Conservation (phyloP, 2,113 vertebrate genomes). For the Bos taurus region ARS-UCD2.0 NC_037329.1:5152001-5152500, state of each 20-base stretch:
- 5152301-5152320: neutral
- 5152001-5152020: constrained; percentile 26
- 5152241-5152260: neutral
- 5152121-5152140: neutral
- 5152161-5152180: neutral
- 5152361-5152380: constrained; percentile 36
- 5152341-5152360: neutral
- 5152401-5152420: neutral
- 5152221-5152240: neutral
- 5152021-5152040: constrained; percentile 45
- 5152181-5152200: neutral
- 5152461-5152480: neutral
- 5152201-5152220: neutral
- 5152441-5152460: neutral
- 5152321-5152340: neutral
- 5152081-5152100: neutral
- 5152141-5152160: neutral
- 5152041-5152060: constrained; percentile 33
- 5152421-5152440: neutral
- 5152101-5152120: neutral
- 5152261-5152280: neutral
- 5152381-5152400: neutral
- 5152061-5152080: constrained; percentile 10
- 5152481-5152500: neutral
- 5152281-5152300: neutral